A percentile compares a stretch with the other conserved stretches of the same genome.
Evolutionary conservation across 23 tunicate species (phyloP).

Genomic region (Trididemnum clinides): DNA sequence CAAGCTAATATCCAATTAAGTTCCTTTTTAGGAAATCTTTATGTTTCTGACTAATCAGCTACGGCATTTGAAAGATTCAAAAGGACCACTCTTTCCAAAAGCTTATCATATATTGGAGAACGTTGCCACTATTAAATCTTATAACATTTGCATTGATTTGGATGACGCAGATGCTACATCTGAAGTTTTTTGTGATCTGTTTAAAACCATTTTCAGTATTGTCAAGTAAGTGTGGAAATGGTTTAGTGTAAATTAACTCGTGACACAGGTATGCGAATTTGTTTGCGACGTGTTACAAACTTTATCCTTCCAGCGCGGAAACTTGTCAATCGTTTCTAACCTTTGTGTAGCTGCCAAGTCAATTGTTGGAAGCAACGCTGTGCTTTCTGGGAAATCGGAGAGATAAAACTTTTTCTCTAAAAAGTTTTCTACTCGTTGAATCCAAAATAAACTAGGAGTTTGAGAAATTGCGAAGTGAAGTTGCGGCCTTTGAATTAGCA

Average conservation of each 20-base stretch:
- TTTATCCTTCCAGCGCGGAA: no score
- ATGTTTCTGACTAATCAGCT: slow-evolving; percentile 72
- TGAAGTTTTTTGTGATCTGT: slow-evolving; percentile 61
- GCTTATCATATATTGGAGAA: slow-evolving; percentile 85
- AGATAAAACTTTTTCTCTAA: no score
- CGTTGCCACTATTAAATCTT: slow-evolving; percentile 79
- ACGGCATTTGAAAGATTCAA: slow-evolving; percentile 57
- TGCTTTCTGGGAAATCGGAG: no score
- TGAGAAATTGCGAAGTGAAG: no score
- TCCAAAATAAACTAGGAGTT: no score
- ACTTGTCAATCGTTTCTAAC: not conserved
- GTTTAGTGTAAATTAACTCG: no score
- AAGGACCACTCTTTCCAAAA: slow-evolving; percentile 65
- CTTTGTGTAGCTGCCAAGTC: not conserved
- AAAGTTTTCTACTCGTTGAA: no score
- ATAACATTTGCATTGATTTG: slow-evolving; percentile 72
- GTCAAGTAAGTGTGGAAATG: slow-evolving; percentile 80
- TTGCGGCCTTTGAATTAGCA: no score
- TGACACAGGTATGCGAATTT: no score
- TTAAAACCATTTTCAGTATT: slow-evolving; percentile 72
- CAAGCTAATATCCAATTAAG: no score
- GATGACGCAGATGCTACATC: slow-evolving; percentile 50
- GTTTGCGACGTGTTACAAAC: no score
- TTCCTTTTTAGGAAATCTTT: slow-evolving; percentile 60
- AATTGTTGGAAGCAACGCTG: no score